phyloP scores from a whole-genome alignment of 2,797 vertebrate species.

The Ptychobarbus kaznakovi region DNA sequence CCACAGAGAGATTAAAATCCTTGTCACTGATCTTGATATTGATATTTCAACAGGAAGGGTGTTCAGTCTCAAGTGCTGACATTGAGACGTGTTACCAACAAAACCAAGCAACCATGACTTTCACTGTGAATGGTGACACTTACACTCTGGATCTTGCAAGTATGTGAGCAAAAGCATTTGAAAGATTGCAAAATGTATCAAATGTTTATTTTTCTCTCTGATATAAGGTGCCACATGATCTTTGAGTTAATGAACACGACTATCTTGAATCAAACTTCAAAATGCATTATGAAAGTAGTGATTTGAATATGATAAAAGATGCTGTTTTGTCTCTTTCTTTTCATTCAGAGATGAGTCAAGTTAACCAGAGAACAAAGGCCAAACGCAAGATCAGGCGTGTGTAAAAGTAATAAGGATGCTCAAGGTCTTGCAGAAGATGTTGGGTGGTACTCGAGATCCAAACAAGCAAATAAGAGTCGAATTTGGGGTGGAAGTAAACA shows the following conservation, averaged over 20 bases:
- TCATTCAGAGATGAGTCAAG: conserved; percentile 71
- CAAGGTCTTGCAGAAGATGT: not conserved
- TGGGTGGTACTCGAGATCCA: not conserved
- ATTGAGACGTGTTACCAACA: conserved; percentile 70
- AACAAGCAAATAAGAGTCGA: not conserved
- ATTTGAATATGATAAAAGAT: conserved; percentile 5
- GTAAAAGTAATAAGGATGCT: not conserved
- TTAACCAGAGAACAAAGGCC: conserved; percentile 49
- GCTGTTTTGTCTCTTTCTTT: conserved; percentile 23
- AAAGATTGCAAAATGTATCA: not conserved
- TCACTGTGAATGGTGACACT: conserved; percentile 51
- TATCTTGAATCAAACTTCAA: not conserved
- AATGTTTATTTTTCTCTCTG: not conserved
- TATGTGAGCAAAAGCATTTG: conserved; percentile 46
- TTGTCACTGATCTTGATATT: not conserved
- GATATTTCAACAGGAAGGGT: conserved; percentile 54
- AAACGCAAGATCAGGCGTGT: conserved; percentile 66
- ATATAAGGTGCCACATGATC: not conserved
- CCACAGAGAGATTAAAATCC: not conserved
- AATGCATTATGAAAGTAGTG: not conserved
- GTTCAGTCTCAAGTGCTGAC: conserved; percentile 64
- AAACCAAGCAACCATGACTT: conserved; percentile 46
- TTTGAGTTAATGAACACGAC: not conserved
- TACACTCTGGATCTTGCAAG: conserved; percentile 72
- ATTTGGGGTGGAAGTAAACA: not conserved